These are phyloP conservation scores for Liparis tanakae DNA, from an alignment of 2,797 vertebrate species.

Conservation along the genomic window DNA sequence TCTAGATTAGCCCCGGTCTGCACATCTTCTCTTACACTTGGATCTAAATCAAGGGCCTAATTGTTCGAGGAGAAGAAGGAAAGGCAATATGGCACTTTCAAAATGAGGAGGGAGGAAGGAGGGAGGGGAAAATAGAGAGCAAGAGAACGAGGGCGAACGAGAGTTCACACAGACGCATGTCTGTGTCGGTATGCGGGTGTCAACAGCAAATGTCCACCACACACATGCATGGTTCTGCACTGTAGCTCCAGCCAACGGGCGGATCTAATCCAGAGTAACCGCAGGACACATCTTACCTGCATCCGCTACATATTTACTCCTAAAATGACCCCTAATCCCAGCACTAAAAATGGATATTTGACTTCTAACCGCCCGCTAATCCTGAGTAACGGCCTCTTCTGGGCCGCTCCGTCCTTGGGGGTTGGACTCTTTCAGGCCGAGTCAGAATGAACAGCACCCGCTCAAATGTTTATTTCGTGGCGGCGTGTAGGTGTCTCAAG, in stretches of 20 bases:
- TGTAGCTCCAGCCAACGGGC: background rate
- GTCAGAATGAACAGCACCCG: constrained; percentile 56
- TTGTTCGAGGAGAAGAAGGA: constrained; percentile 54
- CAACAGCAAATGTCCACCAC: constrained; percentile 37
- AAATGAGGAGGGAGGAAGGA: background rate
- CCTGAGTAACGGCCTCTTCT: constrained; percentile 6
- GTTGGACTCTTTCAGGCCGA: constrained; percentile 10
- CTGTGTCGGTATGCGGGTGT: constrained; percentile 4
- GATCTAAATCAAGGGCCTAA: constrained; percentile 53
- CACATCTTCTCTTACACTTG: constrained; percentile 45
- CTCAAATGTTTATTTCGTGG: constrained; percentile 58
- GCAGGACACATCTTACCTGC: background rate
- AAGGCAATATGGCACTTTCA: constrained; percentile 30
- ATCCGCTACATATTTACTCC: constrained; percentile 2
- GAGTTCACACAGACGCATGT: constrained; percentile 21
- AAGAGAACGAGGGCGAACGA: background rate
- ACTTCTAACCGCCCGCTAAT: constrained; percentile 20
- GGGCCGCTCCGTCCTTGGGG: constrained; percentile 11
- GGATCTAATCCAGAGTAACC: background rate
- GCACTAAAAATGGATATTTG: constrained; percentile 7
- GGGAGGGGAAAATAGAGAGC: background rate
- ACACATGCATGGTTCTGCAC: constrained; percentile 14
- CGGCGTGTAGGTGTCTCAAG: constrained; percentile 22
- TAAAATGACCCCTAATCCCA: constrained; percentile 1
- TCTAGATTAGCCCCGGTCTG: constrained; percentile 52